Evolutionary conservation across 1,140 invertebrate species (phyloP), one percentile per base, ranked within the genome.

Genomic region (Bilobella aurantiaca): DNA sequence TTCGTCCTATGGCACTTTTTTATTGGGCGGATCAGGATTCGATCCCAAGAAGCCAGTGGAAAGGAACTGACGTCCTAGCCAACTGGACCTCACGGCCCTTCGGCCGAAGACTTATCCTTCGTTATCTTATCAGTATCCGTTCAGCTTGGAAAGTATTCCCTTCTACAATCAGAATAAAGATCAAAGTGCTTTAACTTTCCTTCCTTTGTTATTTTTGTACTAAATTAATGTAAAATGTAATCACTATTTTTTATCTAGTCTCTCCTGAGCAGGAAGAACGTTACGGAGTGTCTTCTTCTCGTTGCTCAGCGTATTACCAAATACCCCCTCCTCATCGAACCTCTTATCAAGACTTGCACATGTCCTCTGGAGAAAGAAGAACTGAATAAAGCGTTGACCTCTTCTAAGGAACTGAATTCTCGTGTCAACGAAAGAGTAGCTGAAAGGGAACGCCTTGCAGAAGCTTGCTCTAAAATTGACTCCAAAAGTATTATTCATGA

Each of bases 231-330:
- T 57, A 60, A 14, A 8, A 3, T 32, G 14, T 30, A 32, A n/a
- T 49, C 37, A 3, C 29, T 25, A 49, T 47, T 34, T 46, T 64
- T 63, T 23, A 12, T 59, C 8, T 75, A 93, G 79, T 88, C 89
- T 1, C 77, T 96, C 62, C 82, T 95, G 61, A 90, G 93, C 77
- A 92, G 93, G 76, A 92, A 95, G 79, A 92, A 93, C 60, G 91
- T 98, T 65, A 92, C 91, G 1, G 93, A 96, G 76, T 96, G 93
- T 76, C 91, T 96, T 70, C 77, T 96, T 53, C 90, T 95, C 74
- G 92, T 98, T 2, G 95, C 93, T 0, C 90, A 96, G 76, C 81
- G 94, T 69, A 82, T 96, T 16, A 96, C 93, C 1, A 97, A 98
- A 76, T 97, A 97, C 80, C 93, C 93, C 0, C 78, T 95, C 23